Base-by-base conservation (phyloP, 2,888 invertebrate genomes). In the Clusia tigrina region DNA sequence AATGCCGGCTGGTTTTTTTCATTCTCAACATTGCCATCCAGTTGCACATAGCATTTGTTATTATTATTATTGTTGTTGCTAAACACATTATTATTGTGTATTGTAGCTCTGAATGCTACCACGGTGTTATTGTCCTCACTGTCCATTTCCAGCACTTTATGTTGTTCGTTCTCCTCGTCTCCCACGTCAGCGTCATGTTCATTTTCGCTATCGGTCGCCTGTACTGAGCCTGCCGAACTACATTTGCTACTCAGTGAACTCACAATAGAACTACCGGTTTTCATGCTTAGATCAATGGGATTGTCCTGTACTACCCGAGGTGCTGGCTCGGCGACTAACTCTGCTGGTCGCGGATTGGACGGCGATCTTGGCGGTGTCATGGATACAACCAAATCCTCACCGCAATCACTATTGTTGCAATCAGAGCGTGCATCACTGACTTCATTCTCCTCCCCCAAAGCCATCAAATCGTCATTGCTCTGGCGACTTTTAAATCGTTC, bases 261-360 rank as follows among this genome's bases (percentile, higher is more conserved):
- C 57, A 32, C 86, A 63, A 66, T 59, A 18, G 73, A 77, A 51
- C 89, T 90, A 22, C 86, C 86, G 0, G 89, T 87, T 74, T 90
- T 91, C 85, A 92, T 90, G 38, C 92, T 92, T 67, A 93, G 83
- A 78, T 93, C 93, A 80, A 93, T 93, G 1, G 93, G 93, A 77
- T 90, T 89, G 69, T 92, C 92, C 78, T 86, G 69, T 0, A 85
- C 85, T 12, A 59, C 58, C 25, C 58, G 59, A 56, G 85, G 17
- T 1, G 52, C 42, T 6, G 24, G 23, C n/a, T 51, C 10, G 25
- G 42, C 9, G 23, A 52, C n/a, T 57, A 66, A 1, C 32, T 55
- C 10, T 42, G 48, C 38, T 5, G 12, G 38, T 26, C 24, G 5
- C 18, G n/a, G 20, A 46, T 38, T 66, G n/a, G 71, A 70, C 10